Evolutionary conservation across 2,113 vertebrate genomes (phyloP), one percentile per base, ranked within the genome.

Genomic region (Malurus melanocephalus): DNA sequence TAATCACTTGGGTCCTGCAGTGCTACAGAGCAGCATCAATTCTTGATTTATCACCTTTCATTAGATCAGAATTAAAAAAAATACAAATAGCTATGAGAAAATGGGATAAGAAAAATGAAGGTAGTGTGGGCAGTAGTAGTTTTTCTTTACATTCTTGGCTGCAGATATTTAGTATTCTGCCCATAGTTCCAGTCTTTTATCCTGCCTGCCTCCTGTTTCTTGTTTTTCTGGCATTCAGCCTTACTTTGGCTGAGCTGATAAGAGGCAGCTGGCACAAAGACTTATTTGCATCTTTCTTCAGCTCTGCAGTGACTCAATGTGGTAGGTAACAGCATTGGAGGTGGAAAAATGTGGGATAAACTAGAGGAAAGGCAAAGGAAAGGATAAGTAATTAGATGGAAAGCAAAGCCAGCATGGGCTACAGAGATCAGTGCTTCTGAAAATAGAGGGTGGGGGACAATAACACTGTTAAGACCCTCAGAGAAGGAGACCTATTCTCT

Each of bases 241-340:
- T 86, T 59, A 19, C 80, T 93, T 93, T 87, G 93, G 77, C 88
- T 84, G 80, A 84, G 69, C 78, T 90, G 92, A 91, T 95, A 94
- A 91, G 77, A 94, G 62, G 59, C 80, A 93, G 80, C 82, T 95
- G 93, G 90, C 2, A 10, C 27, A 80, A 87, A 92, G 38, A 7
- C 22, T 85, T 53, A 64, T 87, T 94, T 91, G 59, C 62, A 72
- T 92, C 57, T 61, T 92, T 80, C 33, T 78, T 30, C 66, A 78
- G 42, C 66, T 92, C 61, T 88, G 61, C 46, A 75, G 53, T 88
- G 43, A 81, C 69, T 90, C 43, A 59, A 0, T 51, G 43, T 72
- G 68, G 38, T 82, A 78, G 42, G 73, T 78, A 92, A 60, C 16
- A 84, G 32, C 51, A 35, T 82, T 14, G 24, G 53, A 81, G 57